Evolutionary conservation across 2,797 vertebrate species (phyloP).

Genomic region (Anguilla megastoma): DNA sequence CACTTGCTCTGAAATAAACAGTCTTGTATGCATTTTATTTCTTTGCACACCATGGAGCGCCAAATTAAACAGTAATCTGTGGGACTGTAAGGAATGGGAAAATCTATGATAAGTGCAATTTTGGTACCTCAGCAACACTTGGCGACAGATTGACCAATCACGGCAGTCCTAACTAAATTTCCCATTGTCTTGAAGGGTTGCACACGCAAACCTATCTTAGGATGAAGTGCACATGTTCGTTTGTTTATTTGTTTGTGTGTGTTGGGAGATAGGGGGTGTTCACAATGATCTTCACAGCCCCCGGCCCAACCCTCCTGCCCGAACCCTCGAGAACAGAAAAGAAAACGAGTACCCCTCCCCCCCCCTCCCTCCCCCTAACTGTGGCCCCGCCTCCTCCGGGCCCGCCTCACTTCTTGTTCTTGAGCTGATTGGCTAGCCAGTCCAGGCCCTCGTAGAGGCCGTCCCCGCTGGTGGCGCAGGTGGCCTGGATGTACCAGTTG

Average conservation of each 20-base stretch:
- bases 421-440: slow-evolving; percentile 97
- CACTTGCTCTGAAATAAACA: background rate
- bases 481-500: slow-evolving; percentile 98
- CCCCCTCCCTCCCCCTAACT: slow-evolving; percentile 53
- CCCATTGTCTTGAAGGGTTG: slow-evolving; percentile 6
- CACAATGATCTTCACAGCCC: slow-evolving; percentile 50
- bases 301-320: slow-evolving; percentile 56
- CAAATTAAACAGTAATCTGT: background rate
- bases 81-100: background rate
- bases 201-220: background rate
- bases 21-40: slow-evolving; percentile 43
- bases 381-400: slow-evolving; percentile 28
- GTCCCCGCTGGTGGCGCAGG: slow-evolving; percentile 93
- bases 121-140: slow-evolving; percentile 4
- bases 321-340: slow-evolving; percentile 64
- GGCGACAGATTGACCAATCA: slow-evolving; percentile 12
- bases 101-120: background rate
- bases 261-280: slow-evolving; percentile 40
- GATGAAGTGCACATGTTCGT: slow-evolving; percentile 29
- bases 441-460: slow-evolving; percentile 94
- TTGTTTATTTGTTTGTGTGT: slow-evolving; percentile 27
- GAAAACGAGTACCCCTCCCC: slow-evolving; percentile 58
- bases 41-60: background rate
- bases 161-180: slow-evolving; percentile 2
- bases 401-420: slow-evolving; percentile 90